A percentile compares a stretch with the other conserved stretches of the same genome.
Conservation (phyloP, 2,888 invertebrate genomes). For the Ichneumon xanthorius region DNA sequence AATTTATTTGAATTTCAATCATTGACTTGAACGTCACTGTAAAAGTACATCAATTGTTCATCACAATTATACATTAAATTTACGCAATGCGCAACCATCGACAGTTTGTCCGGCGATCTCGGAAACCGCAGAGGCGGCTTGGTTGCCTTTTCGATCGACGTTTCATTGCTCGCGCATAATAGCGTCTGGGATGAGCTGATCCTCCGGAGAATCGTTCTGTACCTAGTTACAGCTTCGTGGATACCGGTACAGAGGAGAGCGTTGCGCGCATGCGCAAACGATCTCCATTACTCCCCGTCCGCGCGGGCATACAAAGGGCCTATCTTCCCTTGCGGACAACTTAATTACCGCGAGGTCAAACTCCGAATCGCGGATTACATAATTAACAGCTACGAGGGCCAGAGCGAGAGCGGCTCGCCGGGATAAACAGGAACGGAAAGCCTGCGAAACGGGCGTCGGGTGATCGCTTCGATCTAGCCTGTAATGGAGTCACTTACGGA, state of each 20-base stretch:
- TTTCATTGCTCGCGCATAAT: conserved; percentile 57
- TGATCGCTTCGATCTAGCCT: conserved; percentile 48
- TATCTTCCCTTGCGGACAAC: conserved; percentile 66
- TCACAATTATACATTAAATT: no score
- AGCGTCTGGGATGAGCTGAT: conserved; percentile 27
- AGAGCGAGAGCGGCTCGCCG: background rate
- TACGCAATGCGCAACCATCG: no score
- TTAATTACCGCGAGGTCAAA: conserved; percentile 68
- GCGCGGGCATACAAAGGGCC: conserved; percentile 58
- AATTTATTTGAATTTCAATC: no score
- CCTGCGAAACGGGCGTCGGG: conserved; percentile 37
- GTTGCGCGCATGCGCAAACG: conserved; percentile 3
- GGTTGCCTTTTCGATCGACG: conserved; percentile 33
- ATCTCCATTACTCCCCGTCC: conserved; percentile 59
- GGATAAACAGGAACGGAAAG: conserved; percentile 50
- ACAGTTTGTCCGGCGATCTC: conserved; percentile 2
- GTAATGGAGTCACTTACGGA: conserved; percentile 61
- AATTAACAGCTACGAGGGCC: conserved; percentile 62
- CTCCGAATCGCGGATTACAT: conserved; percentile 67
- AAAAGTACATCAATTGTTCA: no score
- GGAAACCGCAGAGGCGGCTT: conserved; percentile 1
- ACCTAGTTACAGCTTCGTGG: background rate
- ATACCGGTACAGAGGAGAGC: background rate
- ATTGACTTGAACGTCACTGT: no score
- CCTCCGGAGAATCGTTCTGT: conserved; percentile 32